A percentile compares a stretch with the other conserved stretches of the same genome.
Conservation (phyloP, 1,140 invertebrate genomes). For the Glossosoma conforme region DNA sequence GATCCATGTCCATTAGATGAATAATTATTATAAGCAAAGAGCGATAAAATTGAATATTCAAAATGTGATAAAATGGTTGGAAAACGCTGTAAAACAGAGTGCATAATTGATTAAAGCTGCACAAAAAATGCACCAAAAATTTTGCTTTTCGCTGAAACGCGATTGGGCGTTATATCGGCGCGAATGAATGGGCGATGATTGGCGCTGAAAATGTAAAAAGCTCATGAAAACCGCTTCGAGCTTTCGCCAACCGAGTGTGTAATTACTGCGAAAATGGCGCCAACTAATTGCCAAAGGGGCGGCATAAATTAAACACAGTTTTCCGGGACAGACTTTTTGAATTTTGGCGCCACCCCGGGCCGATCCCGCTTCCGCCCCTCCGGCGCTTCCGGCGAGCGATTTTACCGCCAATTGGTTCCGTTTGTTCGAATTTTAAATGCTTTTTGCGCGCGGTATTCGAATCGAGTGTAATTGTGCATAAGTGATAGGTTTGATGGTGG, state of each 20-base stretch:
- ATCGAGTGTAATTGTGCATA: conserved; percentile 3
- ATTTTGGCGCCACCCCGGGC: no score
- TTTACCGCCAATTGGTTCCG: conserved; percentile 12
- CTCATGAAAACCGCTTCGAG: conserved; percentile 6
- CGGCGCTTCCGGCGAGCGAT: conserved; percentile 1
- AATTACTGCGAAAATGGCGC: conserved; percentile 17
- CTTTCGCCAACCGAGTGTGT: conserved; percentile 4
- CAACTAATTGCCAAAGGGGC: conserved; percentile 14
- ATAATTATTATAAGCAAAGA: no score
- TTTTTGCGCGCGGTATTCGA: conserved; percentile 2
- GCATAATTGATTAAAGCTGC: no score
- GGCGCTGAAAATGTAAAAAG: conserved; percentile 15
- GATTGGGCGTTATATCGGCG: conserved; percentile 14
- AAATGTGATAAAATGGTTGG: no score
- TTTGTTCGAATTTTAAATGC: conserved; percentile 24
- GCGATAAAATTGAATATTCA: no score
- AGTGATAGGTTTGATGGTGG: not conserved
- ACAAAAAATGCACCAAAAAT: no score
- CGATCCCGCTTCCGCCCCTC: not conserved
- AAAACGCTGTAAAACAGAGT: no score
- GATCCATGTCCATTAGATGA: no score
- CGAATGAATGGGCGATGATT: conserved; percentile 23
- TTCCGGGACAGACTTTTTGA: conserved; percentile 1
- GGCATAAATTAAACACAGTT: conserved; percentile 25
- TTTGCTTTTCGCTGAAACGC: not conserved